Conservation (phyloP, 2,888 invertebrate species). For the Drosophila buzzatii region DNA sequence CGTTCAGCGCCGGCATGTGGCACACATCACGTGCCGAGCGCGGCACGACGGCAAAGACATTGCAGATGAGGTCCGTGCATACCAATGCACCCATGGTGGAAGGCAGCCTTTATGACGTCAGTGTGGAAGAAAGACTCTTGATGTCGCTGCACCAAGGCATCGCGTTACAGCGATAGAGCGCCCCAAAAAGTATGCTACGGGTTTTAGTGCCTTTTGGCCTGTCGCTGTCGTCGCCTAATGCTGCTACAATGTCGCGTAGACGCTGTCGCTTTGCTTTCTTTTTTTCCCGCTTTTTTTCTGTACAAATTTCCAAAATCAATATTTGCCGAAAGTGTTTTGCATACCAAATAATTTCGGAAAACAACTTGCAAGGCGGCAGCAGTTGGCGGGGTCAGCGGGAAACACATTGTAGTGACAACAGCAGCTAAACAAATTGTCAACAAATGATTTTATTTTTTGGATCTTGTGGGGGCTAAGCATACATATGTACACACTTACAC, state of each 20-base stretch:
- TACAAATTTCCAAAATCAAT: conserved; percentile 83
- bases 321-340: conserved; percentile 83
- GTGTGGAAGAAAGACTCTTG: conserved; percentile 54
- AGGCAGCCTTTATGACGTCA: conserved; percentile 72
- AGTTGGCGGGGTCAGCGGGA: conserved; percentile 1
- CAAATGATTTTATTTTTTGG: conserved; percentile 75
- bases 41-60: conserved; percentile 61
- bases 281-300: conserved; percentile 59
- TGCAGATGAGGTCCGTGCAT: conserved; percentile 72
- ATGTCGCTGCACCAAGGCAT: conserved; percentile 25
- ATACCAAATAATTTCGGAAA: conserved; percentile 79
- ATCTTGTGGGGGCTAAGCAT: conserved; percentile 47
- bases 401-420: conserved; percentile 75
- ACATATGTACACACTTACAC: conserved; percentile 29
- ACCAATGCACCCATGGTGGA: conserved; percentile 65
- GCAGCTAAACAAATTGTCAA: conserved; percentile 82
- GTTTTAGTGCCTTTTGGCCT: conserved; percentile 51
- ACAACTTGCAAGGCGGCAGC: conserved; percentile 60
- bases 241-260: conserved; percentile 68
- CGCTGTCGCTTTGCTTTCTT: conserved; percentile 44
- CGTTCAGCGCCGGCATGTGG: conserved; percentile 62
- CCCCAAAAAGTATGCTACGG: conserved; percentile 69
- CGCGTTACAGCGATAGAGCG: conserved; percentile 13
- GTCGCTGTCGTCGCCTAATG: conserved; percentile 57
- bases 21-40: conserved; percentile 76